Percentiles rank a stretch among this genome's conserved stretches.
phyloP scores from a whole-genome alignment of 2,888 invertebrate genomes.

The Chrysolina americana region DNA sequence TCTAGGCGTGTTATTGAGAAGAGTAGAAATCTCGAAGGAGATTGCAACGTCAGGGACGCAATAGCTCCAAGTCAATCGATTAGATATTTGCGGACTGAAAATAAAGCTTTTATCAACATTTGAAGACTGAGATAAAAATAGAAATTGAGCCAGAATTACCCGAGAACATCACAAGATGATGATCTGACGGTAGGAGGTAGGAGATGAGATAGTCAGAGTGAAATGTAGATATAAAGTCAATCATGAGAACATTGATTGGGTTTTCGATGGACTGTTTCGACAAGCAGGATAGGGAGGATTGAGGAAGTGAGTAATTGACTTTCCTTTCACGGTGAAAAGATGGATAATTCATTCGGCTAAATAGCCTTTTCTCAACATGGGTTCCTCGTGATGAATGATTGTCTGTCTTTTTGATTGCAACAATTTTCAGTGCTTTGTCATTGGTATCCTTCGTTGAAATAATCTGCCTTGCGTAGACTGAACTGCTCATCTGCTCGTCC shows the following conservation, averaged over 20 bases:
- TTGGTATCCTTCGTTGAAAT: too few relatives aligned
- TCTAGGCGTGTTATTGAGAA: background rate
- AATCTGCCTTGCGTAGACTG: too few relatives aligned
- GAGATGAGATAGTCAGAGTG: background rate
- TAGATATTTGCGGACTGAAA: slow-evolving; percentile 8
- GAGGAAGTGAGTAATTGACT: too few relatives aligned
- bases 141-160: background rate
- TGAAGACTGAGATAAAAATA: slow-evolving; percentile 23
- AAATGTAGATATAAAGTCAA: background rate
- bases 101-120: slow-evolving; percentile 23
- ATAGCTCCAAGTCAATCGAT: slow-evolving; percentile 3
- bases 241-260: background rate
- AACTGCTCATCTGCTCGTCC: too few relatives aligned
- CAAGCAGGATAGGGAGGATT: too few relatives aligned
- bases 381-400: too few relatives aligned
- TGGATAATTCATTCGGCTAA: too few relatives aligned
- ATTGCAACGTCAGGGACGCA: background rate
- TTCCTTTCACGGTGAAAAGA: too few relatives aligned
- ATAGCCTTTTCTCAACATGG: too few relatives aligned
- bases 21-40: background rate
- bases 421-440: too few relatives aligned
- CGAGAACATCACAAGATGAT: background rate
- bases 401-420: too few relatives aligned
- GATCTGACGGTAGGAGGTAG: background rate
- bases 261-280: background rate